Percentiles rank a stretch among this genome's conserved stretches.
Evolutionary conservation across 2,888 invertebrate genomes (phyloP).

Genomic region (Steromphala cineraria): DNA sequence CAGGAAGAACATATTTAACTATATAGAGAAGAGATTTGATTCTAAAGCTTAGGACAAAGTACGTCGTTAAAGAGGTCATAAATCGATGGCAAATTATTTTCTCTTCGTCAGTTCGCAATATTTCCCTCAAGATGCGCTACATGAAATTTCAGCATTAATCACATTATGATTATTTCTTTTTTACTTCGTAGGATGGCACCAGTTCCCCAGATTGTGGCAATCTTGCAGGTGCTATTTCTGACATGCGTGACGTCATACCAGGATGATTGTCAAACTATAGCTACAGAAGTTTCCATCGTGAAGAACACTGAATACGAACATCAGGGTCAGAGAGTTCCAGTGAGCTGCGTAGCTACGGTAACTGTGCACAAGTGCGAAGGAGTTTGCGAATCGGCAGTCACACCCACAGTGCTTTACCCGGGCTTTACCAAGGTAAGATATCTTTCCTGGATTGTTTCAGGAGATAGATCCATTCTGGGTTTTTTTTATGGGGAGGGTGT

Average conservation of each 20-base stretch:
- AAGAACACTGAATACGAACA: conserved; percentile 40
- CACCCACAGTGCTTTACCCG: conserved; percentile 53
- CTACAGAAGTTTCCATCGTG: conserved; percentile 39
- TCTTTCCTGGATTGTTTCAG: no score
- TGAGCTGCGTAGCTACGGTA: conserved; percentile 87
- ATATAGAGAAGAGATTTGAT: no score
- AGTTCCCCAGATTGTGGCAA: neutral
- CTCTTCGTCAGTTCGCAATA: no score
- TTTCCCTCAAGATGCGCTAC: no score
- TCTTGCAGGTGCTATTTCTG: neutral
- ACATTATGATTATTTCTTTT: no score
- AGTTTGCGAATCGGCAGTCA: conserved; percentile 90
- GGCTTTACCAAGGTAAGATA: conserved; percentile 54
- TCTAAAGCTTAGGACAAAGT: no score
- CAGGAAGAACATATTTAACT: no score
- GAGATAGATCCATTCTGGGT: no score
- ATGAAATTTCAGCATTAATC: no score
- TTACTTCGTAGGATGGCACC: neutral
- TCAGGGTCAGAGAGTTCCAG: conserved; percentile 30
- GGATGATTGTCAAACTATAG: conserved; percentile 37
- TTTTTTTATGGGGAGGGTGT: no score
- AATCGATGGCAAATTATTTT: no score
- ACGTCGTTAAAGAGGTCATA: no score
- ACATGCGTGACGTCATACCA: neutral
- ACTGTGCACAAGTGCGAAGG: conserved; percentile 96